Evolutionary conservation across 1,140 invertebrate species (phyloP), one percentile per base, ranked within the genome.

Genomic region (Protaetia brevitarsis): DNA sequence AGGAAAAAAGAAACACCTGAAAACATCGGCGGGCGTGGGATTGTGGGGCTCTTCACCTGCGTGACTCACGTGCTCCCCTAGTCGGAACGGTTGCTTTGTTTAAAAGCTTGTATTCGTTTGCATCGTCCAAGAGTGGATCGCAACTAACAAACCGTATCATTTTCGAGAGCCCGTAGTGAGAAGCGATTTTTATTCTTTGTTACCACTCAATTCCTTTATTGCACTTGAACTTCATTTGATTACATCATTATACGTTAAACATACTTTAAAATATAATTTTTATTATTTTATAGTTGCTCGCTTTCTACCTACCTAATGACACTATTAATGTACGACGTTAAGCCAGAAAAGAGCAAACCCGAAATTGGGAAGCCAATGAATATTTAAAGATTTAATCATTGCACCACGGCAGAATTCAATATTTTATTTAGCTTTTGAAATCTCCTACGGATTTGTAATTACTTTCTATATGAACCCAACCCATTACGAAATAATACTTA

Each of bases 91-190:
- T 8, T 45, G 41, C 41, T 45, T 45, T 45, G 41, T 45, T 45
- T 45, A 45, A 45, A 45, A 45, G 23, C 41, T 21, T 3, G 41
- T 45, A 45, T 3, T 45, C 41, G 23, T 45, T 45, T 45, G 13
- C 41, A 45, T 45, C 41, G 41, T 45, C 41, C 41, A 45, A 45
- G 41, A 45, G 41, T 45, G 41, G 13, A 45, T 45, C 41, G 41
- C 16, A 45, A 45, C 41, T 21, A 45, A 19, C 41, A 45, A 45
- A 45, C 41, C 41, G 23, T 45, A 45, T 45, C 41, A 7, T 45
- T 45, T 45, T 13, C 41, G 41, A 45, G 41, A 45, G 10, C 41
- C n/a, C 11, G 41, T 45, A 45, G 23, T 45, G 13, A 1, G 16
- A 45, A 6, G 41, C 23, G 4, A 45, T 19, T 19, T 45, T 45